A percentile compares a stretch with the other conserved stretches of the same genome.
phyloP scores from a whole-genome alignment of 2,888 invertebrate genomes.

The Polydrusus pterygomalis region DNA sequence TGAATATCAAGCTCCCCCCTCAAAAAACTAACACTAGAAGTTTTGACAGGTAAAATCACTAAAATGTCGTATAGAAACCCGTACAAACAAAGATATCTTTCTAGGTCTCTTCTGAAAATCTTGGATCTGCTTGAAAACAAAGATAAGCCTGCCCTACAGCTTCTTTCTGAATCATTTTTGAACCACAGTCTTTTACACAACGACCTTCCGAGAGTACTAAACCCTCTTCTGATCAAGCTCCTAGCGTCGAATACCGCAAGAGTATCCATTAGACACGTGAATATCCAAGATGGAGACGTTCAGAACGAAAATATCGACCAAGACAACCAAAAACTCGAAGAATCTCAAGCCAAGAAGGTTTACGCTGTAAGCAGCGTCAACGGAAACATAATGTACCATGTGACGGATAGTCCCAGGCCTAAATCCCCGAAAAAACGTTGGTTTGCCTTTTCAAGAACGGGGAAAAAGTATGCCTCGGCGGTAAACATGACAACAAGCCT shows the following conservation, averaged over 20 bases:
- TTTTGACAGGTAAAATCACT: slow-evolving; percentile 76
- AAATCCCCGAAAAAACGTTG: slow-evolving; percentile 69
- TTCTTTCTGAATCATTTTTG: slow-evolving; percentile 85
- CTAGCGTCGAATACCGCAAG: slow-evolving; percentile 86
- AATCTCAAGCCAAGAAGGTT: slow-evolving; percentile 75
- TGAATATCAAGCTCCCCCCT: slow-evolving; percentile 73
- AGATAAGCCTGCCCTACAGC: slow-evolving; percentile 76
- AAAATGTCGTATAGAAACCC: background rate
- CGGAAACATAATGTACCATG: slow-evolving; percentile 77
- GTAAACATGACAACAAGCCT: slow-evolving; percentile 70
- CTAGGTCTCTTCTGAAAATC: slow-evolving; percentile 82
- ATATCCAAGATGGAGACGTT: slow-evolving; percentile 75
- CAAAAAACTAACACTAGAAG: slow-evolving; percentile 72
- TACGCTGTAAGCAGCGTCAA: slow-evolving; percentile 89
- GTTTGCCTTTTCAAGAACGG: slow-evolving; percentile 69
- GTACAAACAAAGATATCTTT: slow-evolving; percentile 73
- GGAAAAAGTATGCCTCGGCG: slow-evolving; percentile 54
- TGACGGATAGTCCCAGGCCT: slow-evolving; percentile 70
- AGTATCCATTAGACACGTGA: slow-evolving; percentile 85
- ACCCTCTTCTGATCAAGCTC: slow-evolving; percentile 84
- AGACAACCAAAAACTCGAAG: slow-evolving; percentile 64
- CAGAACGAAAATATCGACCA: slow-evolving; percentile 66
- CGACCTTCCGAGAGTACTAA: slow-evolving; percentile 85
- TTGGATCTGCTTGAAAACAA: slow-evolving; percentile 79
- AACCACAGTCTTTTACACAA: slow-evolving; percentile 83